These are phyloP conservation scores for Malurus cyaneus DNA, from an alignment of 2,113 vertebrate genomes.

Conservation along the genomic window DNA sequence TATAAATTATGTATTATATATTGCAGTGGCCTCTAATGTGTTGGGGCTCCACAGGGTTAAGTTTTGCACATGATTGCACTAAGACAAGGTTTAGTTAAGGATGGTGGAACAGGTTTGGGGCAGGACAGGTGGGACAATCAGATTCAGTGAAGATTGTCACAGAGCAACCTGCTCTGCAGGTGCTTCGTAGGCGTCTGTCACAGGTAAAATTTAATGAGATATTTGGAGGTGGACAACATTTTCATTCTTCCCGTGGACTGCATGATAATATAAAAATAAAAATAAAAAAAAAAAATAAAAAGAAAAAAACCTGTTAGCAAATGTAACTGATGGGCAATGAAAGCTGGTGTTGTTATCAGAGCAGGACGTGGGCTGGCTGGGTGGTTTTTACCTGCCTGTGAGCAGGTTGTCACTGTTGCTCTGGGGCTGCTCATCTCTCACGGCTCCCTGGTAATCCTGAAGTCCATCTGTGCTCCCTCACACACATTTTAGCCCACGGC, in stretches of 20 bases:
- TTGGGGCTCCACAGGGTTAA: neutral
- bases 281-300: neutral
- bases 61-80: neutral
- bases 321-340: neutral
- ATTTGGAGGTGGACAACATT: neutral
- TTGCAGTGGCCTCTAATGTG: neutral
- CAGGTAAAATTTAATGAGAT: neutral
- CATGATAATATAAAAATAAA: neutral
- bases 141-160: neutral
- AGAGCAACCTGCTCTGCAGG: neutral
- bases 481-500: neutral
- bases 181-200: neutral
- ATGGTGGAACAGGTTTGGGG: neutral
- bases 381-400: neutral
- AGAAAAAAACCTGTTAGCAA: neutral
- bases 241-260: neutral
- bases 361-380: neutral
- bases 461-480: neutral
- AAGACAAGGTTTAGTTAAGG: neutral
- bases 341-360: neutral
- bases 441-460: neutral
- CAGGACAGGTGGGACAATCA: neutral
- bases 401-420: neutral
- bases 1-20: neutral
- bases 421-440: neutral